phyloP scores from a whole-genome alignment of 30 jellyfish, hydroid and myxozoan species.

The Phacellophora camtschatica region DNA sequence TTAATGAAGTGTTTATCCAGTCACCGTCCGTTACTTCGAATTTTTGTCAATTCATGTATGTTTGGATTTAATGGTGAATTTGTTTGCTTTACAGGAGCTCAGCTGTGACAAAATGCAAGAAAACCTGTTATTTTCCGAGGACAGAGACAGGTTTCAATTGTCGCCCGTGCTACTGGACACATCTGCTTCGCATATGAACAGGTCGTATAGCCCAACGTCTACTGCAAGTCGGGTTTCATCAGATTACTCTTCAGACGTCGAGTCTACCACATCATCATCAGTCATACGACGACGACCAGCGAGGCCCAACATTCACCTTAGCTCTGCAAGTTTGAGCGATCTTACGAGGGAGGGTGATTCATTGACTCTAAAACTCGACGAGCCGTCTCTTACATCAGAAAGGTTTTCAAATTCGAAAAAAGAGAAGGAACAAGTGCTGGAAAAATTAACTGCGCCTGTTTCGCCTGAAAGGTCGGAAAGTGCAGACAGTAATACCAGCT shows the following conservation, averaged over 20 bases:
- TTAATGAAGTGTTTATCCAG: no score
- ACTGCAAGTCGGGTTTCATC: conserved; percentile 58
- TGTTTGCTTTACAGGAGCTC: conserved; percentile 13
- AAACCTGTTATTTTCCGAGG: neutral
- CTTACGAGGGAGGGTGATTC: conserved; percentile 33
- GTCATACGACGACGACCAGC: conserved; percentile 58
- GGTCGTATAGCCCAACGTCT: conserved; percentile 54
- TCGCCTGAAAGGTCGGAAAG: conserved; percentile 64
- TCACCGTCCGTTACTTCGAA: no score
- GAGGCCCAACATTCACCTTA: conserved; percentile 56
- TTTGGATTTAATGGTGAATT: neutral
- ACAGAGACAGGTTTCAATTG: neutral
- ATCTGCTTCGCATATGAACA: neutral
- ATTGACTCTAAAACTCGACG: neutral
- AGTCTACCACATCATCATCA: conserved; percentile 54
- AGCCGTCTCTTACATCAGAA: conserved; percentile 11
- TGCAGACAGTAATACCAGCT: conserved; percentile 65
- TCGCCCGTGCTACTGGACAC: neutral
- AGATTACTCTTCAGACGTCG: conserved; percentile 59
- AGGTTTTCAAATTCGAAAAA: neutral
- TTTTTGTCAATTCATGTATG: no score
- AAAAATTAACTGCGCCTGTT: no score
- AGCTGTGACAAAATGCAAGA: conserved; percentile 5
- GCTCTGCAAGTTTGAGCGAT: conserved; percentile 66
- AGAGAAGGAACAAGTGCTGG: neutral